Conservation (phyloP, 2,888 invertebrate species). For the Pyrrhosoma nymphula region DNA sequence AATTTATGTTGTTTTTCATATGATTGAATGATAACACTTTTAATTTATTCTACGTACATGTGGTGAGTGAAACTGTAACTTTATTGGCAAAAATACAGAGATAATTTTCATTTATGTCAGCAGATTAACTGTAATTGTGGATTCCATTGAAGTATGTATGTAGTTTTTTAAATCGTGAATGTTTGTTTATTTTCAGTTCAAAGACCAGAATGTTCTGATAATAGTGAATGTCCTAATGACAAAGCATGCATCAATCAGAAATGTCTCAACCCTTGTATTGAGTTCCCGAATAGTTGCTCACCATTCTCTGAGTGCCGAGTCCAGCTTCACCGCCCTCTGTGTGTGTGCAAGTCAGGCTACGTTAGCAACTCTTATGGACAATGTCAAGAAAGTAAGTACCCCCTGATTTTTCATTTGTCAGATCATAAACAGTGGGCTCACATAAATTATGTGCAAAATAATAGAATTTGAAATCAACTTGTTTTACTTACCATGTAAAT, state of each 20-base stretch:
- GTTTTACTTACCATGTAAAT: not conserved
- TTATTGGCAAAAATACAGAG: no score
- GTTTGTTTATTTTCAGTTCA: conserved; percentile 78
- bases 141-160: not conserved
- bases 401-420: conserved; percentile 69
- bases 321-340: conserved; percentile 89
- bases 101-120: no score
- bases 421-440: not conserved
- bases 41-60: no score
- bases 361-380: conserved; percentile 90
- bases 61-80: no score
- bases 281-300: conserved; percentile 85
- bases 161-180: no score
- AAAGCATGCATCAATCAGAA: conserved; percentile 89
- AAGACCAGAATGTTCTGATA: conserved; percentile 87
- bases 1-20: no score
- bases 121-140: no score
- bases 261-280: conserved; percentile 88
- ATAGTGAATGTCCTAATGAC: conserved; percentile 89
- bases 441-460: not conserved
- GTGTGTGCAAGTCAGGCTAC: conserved; percentile 89
- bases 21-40: no score
- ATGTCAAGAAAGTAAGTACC: conserved; percentile 86
- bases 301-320: conserved; percentile 89
- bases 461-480: not conserved